Conservation (phyloP, 1,140 invertebrate species). For the Cherax destructor region DNA sequence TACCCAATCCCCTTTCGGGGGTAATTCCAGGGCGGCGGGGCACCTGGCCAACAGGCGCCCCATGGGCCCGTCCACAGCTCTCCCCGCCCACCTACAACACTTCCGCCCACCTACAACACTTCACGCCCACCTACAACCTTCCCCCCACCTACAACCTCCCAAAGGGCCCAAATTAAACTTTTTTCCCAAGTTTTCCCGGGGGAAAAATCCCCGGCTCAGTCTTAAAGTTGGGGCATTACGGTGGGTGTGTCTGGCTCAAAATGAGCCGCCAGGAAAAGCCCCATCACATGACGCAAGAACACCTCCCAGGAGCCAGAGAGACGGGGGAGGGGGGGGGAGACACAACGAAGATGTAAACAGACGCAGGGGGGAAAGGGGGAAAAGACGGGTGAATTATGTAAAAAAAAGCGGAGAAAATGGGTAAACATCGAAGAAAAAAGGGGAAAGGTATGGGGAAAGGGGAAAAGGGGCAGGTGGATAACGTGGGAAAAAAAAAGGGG, state of each 20-base stretch:
- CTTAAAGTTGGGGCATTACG: slow-evolving; percentile 6
- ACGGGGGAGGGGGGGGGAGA: not conserved
- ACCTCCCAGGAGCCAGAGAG: not conserved
- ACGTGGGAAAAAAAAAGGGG: too few relatives aligned
- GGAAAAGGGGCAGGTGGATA: too few relatives aligned
- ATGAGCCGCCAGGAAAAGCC: not conserved
- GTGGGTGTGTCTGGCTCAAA: not conserved
- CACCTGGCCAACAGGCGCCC: not conserved
- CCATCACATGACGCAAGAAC: not conserved
- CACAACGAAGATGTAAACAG: too few relatives aligned
- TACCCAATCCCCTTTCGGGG: slow-evolving; percentile 71
- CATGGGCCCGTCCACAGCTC: not conserved
- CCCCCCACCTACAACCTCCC: not conserved
- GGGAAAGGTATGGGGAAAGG: too few relatives aligned
- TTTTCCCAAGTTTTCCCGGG: slow-evolving; percentile 14
- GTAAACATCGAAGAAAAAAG: too few relatives aligned
- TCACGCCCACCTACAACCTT: not conserved
- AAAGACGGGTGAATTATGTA: too few relatives aligned
- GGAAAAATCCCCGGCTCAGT: slow-evolving; percentile 26
- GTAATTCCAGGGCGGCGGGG: slow-evolving; percentile 26
- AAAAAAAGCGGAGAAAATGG: too few relatives aligned
- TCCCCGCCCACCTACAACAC: not conserved
- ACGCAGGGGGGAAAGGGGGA: too few relatives aligned
- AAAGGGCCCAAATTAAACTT: not conserved
- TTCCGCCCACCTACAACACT: too few relatives aligned